A percentile compares a stretch with the other conserved stretches of the same genome.
Evolutionary conservation across 2,797 vertebrate species (phyloP).

Genomic region (Poecilia gillii): DNA sequence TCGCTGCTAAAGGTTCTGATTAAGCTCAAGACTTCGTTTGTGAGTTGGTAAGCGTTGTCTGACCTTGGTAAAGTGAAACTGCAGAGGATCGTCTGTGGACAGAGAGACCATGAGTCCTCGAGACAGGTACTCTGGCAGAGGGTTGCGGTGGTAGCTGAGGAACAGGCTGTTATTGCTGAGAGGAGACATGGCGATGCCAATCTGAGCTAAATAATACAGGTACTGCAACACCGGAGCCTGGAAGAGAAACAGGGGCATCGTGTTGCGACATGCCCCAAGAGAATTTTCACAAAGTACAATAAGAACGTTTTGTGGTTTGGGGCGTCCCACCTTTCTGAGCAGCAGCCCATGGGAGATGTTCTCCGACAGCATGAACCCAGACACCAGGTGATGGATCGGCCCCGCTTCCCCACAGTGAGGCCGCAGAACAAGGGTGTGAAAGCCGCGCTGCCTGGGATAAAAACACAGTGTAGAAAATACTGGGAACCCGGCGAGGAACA

Average conservation of each 20-base stretch:
- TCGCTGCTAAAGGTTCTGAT: not conserved
- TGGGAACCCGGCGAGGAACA: not conserved
- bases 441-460: slow-evolving; percentile 81
- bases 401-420: slow-evolving; percentile 98
- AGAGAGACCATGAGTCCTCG: slow-evolving; percentile 95
- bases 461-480: not conserved
- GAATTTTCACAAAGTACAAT: not conserved
- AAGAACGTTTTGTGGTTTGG: not conserved
- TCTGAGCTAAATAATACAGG: slow-evolving; percentile 96
- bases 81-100: slow-evolving; percentile 95
- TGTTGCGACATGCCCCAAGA: not conserved
- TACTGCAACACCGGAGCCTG: slow-evolving; percentile 97
- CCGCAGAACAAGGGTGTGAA: slow-evolving; percentile 92
- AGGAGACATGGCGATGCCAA: slow-evolving; percentile 97
- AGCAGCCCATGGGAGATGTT: slow-evolving; percentile 97
- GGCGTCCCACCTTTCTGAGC: slow-evolving; percentile 89
- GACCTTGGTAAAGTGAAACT: slow-evolving; percentile 99
- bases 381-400: slow-evolving; percentile 96
- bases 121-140: slow-evolving; percentile 94
- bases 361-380: slow-evolving; percentile 95
- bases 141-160: slow-evolving; percentile 98
- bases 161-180: slow-evolving; percentile 99
- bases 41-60: slow-evolving; percentile 7
- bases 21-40: not conserved
- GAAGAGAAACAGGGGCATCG: slow-evolving; percentile 8